Conservation (phyloP, 2,888 invertebrate species). For the Agelastica alni region DNA sequence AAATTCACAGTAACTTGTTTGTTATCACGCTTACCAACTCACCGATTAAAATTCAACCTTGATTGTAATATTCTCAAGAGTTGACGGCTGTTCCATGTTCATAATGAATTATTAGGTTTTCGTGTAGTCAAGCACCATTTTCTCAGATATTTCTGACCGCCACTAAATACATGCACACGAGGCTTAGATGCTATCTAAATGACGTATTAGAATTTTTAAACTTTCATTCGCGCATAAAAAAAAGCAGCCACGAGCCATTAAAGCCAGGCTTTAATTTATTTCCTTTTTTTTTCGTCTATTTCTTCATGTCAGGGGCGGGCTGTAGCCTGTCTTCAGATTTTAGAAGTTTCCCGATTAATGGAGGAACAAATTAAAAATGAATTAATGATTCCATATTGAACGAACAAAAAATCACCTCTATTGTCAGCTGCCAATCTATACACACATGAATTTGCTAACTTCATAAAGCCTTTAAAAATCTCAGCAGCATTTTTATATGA, state of each 20-base stretch:
- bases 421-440: too few relatives aligned
- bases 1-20: too few relatives aligned
- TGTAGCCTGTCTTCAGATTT: too few relatives aligned
- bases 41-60: conserved; percentile 38
- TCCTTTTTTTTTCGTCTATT: conserved; percentile 50
- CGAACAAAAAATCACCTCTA: too few relatives aligned
- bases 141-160: conserved; percentile 31
- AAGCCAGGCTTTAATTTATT: conserved; percentile 51
- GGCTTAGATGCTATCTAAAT: conserved; percentile 55
- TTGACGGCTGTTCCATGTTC: conserved; percentile 40
- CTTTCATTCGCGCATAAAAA: conserved; percentile 52
- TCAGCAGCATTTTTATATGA: too few relatives aligned
- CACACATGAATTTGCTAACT: too few relatives aligned
- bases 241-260: conserved; percentile 53
- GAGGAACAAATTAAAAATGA: too few relatives aligned
- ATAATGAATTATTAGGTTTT: conserved; percentile 46
- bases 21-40: conserved; percentile 15
- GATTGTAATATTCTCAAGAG: conserved; percentile 36
- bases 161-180: conserved; percentile 47
- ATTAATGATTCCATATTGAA: too few relatives aligned
- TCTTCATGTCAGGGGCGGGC: background rate
- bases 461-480: too few relatives aligned
- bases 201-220: conserved; percentile 57
- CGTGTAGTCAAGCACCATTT: conserved; percentile 43
- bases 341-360: too few relatives aligned